Conservation (phyloP, 2,113 vertebrate species). For the Piaya cayana region DNA sequence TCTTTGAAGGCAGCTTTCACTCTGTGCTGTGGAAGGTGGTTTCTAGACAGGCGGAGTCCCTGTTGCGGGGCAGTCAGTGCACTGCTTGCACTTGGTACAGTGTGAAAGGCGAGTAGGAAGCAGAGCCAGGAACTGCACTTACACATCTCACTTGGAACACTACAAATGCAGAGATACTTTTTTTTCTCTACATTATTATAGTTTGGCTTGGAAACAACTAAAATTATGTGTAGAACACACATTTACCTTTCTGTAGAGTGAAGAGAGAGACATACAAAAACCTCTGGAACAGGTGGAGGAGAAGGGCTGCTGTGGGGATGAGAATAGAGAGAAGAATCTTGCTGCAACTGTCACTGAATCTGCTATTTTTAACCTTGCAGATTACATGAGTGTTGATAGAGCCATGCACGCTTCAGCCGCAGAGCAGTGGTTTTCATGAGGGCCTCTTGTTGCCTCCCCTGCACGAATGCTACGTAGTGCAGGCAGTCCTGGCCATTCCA, state of each 20-base stretch:
- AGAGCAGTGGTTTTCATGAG: background rate
- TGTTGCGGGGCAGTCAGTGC: background rate
- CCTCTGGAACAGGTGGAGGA: background rate
- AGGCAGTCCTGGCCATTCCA: background rate
- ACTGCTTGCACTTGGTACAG: background rate
- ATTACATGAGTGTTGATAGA: background rate
- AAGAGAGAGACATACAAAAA: background rate
- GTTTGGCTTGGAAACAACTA: background rate
- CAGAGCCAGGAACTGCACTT: background rate
- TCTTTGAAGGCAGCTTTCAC: background rate
- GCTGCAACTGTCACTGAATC: background rate
- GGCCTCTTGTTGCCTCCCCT: accelerated
- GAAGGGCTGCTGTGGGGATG: background rate
- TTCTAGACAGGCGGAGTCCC: background rate
- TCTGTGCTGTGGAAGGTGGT: background rate
- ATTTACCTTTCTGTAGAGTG: background rate
- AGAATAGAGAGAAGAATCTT: background rate
- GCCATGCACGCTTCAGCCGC: background rate
- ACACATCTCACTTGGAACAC: background rate
- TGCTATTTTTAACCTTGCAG: background rate
- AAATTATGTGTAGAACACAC: background rate
- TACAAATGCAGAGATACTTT: background rate
- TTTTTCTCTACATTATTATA: background rate
- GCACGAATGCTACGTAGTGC: background rate
- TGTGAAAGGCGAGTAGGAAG: background rate